Conservation (phyloP, 2,888 invertebrate genomes). For the Pollenia amentaria region DNA sequence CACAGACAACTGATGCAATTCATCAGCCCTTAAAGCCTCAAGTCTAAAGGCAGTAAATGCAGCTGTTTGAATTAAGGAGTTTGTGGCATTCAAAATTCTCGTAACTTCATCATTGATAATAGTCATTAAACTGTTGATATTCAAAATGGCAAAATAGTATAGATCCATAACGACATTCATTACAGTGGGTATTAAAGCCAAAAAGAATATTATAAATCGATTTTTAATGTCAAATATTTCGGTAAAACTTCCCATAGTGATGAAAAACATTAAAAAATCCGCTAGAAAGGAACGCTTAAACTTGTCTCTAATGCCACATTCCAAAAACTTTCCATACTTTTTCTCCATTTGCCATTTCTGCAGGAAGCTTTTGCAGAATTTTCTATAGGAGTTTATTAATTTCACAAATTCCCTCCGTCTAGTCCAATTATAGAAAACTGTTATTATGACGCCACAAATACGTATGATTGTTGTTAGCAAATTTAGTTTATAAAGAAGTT, state of each 20-base stretch:
- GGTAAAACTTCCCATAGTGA: neutral
- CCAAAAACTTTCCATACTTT: neutral
- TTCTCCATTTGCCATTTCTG: constrained; percentile 1
- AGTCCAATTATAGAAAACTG: constrained; percentile 35
- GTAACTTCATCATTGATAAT: constrained; percentile 51
- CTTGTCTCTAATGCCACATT: constrained; percentile 1
- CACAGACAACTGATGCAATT: constrained; percentile 33
- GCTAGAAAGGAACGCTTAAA: neutral
- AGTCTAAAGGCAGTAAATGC: neutral
- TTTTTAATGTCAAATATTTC: constrained; percentile 38
- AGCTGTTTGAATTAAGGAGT: neutral
- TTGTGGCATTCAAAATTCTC: constrained; percentile 1
- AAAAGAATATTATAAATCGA: neutral
- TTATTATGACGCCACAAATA: neutral
- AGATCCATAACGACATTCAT: constrained; percentile 42
- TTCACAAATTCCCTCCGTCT: constrained; percentile 24
- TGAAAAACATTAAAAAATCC: neutral
- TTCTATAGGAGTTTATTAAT: constrained; percentile 18
- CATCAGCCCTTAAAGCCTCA: constrained; percentile 13
- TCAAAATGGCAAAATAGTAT: constrained; percentile 49
- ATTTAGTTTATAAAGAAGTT: constrained; percentile 33
- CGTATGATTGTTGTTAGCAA: neutral
- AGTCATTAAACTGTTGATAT: constrained; percentile 23
- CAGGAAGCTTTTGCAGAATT: constrained; percentile 16
- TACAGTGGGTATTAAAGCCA: constrained; percentile 33